phyloP scores from a whole-genome alignment of 1,140 invertebrate species.

The Tachypleus tridentatus region DNA sequence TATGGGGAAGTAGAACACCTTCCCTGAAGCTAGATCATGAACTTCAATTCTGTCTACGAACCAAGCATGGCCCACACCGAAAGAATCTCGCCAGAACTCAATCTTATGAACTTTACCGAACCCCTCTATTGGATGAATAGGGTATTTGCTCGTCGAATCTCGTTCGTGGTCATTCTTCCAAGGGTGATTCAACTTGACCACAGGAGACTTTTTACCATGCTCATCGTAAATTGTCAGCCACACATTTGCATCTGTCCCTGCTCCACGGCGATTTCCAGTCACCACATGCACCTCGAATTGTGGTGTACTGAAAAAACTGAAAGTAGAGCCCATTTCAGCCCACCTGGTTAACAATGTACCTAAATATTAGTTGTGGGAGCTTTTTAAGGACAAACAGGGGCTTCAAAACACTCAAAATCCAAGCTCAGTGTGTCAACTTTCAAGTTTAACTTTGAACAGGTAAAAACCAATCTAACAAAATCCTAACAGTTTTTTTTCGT shows the following conservation, averaged over 20 bases:
- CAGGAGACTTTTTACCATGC: constrained; percentile 25
- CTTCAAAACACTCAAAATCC: too few species aligned
- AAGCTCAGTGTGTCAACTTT: too few species aligned
- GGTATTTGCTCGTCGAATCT: constrained; percentile 18
- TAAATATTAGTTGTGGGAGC: too few species aligned
- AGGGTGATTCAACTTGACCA: constrained; percentile 31
- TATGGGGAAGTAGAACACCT: constrained; percentile 20
- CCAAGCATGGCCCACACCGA: constrained; percentile 34
- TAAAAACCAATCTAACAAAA: too few species aligned
- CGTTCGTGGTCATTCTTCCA: constrained; percentile 36
- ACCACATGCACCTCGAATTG: constrained; percentile 26
- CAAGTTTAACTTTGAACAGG: too few species aligned
- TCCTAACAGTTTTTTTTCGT: too few species aligned
- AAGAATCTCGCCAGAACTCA: constrained; percentile 35
- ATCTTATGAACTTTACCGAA: constrained; percentile 27
- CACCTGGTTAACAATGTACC: too few species aligned
- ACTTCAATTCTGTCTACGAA: constrained; percentile 35
- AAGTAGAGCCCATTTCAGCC: too few species aligned
- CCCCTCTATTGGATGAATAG: background rate
- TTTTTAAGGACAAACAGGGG: too few species aligned
- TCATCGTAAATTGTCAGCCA: constrained; percentile 31
- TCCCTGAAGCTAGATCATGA: constrained; percentile 28
- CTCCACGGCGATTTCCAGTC: constrained; percentile 34
- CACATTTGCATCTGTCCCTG: constrained; percentile 37
- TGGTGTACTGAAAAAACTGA: too few species aligned